A percentile compares a stretch with the other conserved stretches of the same genome.
Conservation (phyloP, 2,113 vertebrate species). For the Salvator merianae region DNA sequence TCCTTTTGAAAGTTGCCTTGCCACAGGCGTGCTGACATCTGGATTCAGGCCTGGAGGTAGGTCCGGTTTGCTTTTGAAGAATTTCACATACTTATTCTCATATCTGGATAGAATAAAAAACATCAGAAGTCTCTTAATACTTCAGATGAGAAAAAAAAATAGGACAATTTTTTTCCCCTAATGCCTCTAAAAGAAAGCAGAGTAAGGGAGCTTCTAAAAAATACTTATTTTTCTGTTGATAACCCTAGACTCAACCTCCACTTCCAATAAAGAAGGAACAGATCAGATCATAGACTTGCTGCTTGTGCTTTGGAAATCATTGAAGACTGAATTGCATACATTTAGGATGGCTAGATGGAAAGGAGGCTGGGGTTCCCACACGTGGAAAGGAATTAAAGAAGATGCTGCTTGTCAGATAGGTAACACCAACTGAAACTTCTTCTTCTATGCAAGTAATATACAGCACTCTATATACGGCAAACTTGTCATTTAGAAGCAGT, state of each 20-base stretch:
- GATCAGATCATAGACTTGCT: not conserved
- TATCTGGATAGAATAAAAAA: constrained; percentile 76
- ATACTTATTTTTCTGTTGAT: not conserved
- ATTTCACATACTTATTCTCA: constrained; percentile 97
- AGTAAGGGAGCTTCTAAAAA: not conserved
- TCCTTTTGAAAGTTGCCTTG: constrained; percentile 61
- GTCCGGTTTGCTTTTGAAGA: constrained; percentile 94
- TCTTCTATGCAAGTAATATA: no score
- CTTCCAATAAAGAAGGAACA: not conserved
- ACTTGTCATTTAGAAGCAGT: not conserved
- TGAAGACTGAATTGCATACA: not conserved
- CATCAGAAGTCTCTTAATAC: not conserved
- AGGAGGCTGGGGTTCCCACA: no score
- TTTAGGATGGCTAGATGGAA: no score
- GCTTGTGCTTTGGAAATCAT: not conserved
- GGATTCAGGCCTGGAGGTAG: constrained; percentile 88
- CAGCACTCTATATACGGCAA: not conserved
- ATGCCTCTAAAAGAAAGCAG: not conserved
- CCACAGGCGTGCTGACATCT: constrained; percentile 56
- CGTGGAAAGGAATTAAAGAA: no score
- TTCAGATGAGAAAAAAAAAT: not conserved
- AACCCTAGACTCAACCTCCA: not conserved
- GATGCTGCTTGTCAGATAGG: no score
- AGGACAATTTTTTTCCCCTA: not conserved
- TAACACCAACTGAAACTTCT: no score